Evolutionary conservation across 2,888 invertebrate genomes (phyloP).

Genomic region (Pandemis cinnamomeana): DNA sequence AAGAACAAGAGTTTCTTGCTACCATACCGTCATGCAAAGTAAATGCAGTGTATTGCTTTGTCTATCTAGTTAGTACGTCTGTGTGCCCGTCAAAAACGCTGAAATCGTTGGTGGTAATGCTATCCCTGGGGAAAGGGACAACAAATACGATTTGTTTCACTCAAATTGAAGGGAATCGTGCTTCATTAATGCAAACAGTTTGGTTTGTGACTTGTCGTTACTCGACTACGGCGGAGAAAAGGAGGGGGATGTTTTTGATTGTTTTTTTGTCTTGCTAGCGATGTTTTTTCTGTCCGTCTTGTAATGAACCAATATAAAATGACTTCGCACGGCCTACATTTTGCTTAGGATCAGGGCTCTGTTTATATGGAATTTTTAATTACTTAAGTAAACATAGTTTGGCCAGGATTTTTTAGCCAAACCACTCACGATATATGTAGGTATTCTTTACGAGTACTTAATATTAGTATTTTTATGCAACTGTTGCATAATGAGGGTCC

Average conservation of each 20-base stretch:
- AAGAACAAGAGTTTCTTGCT: background rate
- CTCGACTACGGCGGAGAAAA: background rate
- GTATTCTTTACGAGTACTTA: too few species aligned
- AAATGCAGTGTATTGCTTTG: background rate
- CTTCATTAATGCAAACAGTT: slow-evolving; percentile 26
- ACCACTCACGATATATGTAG: too few species aligned
- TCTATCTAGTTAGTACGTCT: background rate
- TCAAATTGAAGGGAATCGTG: slow-evolving; percentile 19
- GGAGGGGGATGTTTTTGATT: background rate
- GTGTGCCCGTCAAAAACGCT: background rate
- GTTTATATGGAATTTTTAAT: too few species aligned
- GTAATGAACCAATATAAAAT: too few species aligned
- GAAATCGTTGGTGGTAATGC: slow-evolving; percentile 8
- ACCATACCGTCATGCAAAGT: too few species aligned
- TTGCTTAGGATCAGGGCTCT: too few species aligned
- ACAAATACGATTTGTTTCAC: slow-evolving; percentile 34
- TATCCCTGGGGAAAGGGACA: slow-evolving; percentile 18
- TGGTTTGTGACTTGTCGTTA: background rate
- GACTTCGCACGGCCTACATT: too few species aligned
- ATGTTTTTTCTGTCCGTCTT: background rate
- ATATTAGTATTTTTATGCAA: too few species aligned
- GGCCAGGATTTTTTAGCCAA: too few species aligned
- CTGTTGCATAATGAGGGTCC: too few species aligned
- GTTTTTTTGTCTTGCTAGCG: background rate
- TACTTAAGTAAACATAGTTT: too few species aligned